Evolutionary conservation across 2,797 vertebrate species (phyloP).

Genomic region (Trachops cirrhosus): DNA sequence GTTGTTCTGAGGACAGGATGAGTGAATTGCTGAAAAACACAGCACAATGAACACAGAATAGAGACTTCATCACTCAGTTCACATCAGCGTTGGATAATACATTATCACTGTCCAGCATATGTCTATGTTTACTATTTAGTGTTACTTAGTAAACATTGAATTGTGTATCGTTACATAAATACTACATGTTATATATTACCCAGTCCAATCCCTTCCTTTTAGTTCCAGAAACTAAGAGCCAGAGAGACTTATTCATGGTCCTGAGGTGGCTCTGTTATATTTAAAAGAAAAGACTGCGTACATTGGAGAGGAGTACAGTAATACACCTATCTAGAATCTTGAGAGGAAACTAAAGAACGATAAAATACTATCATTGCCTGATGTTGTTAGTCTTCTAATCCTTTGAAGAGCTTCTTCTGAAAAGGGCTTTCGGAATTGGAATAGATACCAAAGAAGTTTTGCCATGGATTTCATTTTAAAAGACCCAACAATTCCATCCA

Average conservation of each 20-base stretch:
- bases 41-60: background rate
- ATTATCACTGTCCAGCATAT: background rate
- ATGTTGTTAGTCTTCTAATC: background rate
- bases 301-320: background rate
- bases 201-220: background rate
- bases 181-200: background rate
- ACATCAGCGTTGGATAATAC: background rate
- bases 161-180: background rate
- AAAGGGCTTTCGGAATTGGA: slow-evolving; percentile 27
- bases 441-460: background rate
- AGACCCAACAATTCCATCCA: background rate
- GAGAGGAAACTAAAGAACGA: background rate
- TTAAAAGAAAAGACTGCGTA: background rate
- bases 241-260: background rate
- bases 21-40: background rate
- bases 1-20: background rate
- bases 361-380: background rate
- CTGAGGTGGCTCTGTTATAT: background rate
- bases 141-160: background rate
- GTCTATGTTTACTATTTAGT: background rate
- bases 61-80: background rate
- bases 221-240: background rate
- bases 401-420: background rate
- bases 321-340: background rate
- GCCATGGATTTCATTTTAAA: background rate